Evolutionary conservation across 2,797 vertebrate genomes (phyloP).

Genomic region (Sparidentex hasta): DNA sequence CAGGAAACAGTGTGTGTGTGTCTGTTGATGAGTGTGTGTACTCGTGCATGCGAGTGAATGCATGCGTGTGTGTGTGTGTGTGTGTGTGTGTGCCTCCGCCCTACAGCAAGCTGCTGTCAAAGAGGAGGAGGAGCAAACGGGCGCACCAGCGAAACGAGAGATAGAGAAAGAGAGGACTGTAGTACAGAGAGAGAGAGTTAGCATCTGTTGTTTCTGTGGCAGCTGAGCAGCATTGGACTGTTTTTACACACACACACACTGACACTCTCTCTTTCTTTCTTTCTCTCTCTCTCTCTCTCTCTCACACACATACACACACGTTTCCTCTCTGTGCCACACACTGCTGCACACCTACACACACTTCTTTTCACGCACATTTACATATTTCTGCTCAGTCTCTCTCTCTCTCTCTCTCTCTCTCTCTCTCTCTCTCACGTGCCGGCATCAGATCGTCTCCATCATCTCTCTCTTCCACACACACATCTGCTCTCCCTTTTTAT

Average conservation of each 20-base stretch:
- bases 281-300: neutral
- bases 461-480: constrained; percentile 25
- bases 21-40: constrained; percentile 34
- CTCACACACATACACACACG: constrained; percentile 13
- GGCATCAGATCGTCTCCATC: constrained; percentile 27
- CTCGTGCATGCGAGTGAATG: constrained; percentile 10
- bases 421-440: constrained; percentile 37
- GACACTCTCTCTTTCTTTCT: constrained; percentile 23
- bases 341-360: constrained; percentile 54
- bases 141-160: constrained; percentile 62
- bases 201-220: constrained; percentile 82
- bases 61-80: constrained; percentile 16
- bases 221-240: constrained; percentile 69
- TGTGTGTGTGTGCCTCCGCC: constrained; percentile 52
- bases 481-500: constrained; percentile 24
- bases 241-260: constrained; percentile 45
- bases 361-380: constrained; percentile 23
- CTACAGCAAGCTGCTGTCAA: constrained; percentile 77
- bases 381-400: constrained; percentile 30
- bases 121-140: constrained; percentile 76
- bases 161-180: constrained; percentile 58
- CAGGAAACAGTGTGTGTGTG: constrained; percentile 66
- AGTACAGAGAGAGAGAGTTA: constrained; percentile 71
- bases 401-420: constrained; percentile 26
- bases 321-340: constrained; percentile 21